Conservation (phyloP, 2,113 vertebrate species). For the Etia nguti region DNA sequence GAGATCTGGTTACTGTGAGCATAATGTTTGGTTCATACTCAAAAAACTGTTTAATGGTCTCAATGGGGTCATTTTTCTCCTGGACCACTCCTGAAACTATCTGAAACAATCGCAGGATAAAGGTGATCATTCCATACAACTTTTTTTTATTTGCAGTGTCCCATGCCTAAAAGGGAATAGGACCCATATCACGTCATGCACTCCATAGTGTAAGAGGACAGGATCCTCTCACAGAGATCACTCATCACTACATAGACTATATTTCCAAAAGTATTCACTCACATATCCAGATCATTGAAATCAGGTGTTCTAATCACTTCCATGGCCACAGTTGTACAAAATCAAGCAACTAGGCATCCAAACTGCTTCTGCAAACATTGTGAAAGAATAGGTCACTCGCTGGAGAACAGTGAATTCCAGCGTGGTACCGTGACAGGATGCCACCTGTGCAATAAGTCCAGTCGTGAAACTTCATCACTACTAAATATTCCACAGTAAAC, state of each 20-base stretch:
- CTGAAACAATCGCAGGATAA: not conserved
- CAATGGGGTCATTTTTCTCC: not conserved
- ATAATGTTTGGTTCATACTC: not conserved
- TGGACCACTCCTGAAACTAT: not conserved
- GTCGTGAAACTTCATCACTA: not conserved
- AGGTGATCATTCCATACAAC: not conserved
- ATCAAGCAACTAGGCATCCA: not conserved
- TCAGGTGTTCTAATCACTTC: not conserved
- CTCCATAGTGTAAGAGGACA: not conserved
- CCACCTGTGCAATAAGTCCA: not conserved
- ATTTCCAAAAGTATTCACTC: not conserved
- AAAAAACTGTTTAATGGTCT: not conserved
- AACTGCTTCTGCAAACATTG: not conserved
- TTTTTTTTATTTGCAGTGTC: not conserved
- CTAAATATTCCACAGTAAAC: not conserved
- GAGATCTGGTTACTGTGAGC: not conserved
- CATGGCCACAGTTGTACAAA: not conserved
- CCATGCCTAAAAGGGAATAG: not conserved
- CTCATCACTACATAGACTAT: not conserved
- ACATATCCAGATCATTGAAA: not conserved
- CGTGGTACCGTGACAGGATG: not conserved
- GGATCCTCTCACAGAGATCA: not conserved
- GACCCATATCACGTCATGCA: not conserved
- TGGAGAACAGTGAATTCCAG: not conserved
- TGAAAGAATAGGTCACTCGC: not conserved